A percentile compares a stretch with the other conserved stretches of the same genome.
Evolutionary conservation across 37 sponge, comb jelly and placozoan species (phyloP).

Genomic region (Beroe forskalii): DNA sequence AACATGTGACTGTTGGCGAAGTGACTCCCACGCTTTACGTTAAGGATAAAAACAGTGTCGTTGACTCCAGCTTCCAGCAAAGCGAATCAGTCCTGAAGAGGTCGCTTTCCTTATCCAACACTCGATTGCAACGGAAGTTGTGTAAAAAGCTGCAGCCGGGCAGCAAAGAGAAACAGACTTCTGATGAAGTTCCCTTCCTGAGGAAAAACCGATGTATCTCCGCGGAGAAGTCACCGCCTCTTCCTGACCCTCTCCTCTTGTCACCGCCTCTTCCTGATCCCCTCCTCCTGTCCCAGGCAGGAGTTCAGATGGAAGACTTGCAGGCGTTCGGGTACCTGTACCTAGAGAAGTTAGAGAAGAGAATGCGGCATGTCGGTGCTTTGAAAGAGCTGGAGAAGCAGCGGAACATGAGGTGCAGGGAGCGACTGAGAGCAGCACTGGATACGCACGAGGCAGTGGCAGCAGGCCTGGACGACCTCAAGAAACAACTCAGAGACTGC

Average conservation of each 20-base stretch:
- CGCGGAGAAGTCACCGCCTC: slow-evolving; percentile 46
- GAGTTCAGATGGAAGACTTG: neutral
- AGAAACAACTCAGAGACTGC: slow-evolving; percentile 33
- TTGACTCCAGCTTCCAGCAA: slow-evolving; percentile 19
- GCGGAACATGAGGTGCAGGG: slow-evolving; percentile 56
- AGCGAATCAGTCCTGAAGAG: slow-evolving; percentile 41
- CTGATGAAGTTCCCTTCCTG: neutral
- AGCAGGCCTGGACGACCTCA: slow-evolving; percentile 24
- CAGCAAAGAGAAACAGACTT: neutral
- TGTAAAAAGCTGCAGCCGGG: slow-evolving; percentile 23
- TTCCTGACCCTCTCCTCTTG: slow-evolving; percentile 19
- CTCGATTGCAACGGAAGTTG: slow-evolving; percentile 30
- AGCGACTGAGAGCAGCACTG: slow-evolving; percentile 30
- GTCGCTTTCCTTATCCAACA: slow-evolving; percentile 26
- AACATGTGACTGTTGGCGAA: slow-evolving; percentile 33
- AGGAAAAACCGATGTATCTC: slow-evolving; percentile 31
- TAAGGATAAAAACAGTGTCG: slow-evolving; percentile 32
- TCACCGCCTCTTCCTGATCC: slow-evolving; percentile 55
- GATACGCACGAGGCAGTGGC: slow-evolving; percentile 39
- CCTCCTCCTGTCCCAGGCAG: neutral
- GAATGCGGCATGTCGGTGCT: slow-evolving; percentile 28
- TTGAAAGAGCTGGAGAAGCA: slow-evolving; percentile 54
- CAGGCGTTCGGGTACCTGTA: slow-evolving; percentile 38
- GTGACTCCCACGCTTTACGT: slow-evolving; percentile 39
- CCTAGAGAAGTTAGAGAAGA: slow-evolving; percentile 33